Evolutionary conservation across 1,140 invertebrate genomes (phyloP).

Genomic region (Musca domestica): DNA sequence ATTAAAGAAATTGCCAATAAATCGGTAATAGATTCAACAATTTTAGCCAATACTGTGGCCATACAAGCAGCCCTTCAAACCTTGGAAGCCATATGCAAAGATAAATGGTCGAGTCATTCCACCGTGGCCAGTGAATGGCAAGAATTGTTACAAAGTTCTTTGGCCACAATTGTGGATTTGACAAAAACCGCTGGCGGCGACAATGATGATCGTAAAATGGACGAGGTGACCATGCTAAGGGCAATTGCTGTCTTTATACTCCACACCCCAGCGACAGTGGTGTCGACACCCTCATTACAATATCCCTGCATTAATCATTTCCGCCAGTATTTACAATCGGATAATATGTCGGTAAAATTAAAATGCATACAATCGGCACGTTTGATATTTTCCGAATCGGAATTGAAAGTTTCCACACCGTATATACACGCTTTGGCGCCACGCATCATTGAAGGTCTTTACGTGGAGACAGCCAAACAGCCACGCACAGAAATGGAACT

Average conservation of each 20-base stretch:
- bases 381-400: slow-evolving; percentile 71
- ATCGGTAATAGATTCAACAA: slow-evolving; percentile 59
- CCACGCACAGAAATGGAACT: slow-evolving; percentile 63
- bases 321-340: slow-evolving; percentile 78
- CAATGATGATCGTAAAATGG: slow-evolving; percentile 74
- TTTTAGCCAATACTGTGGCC: slow-evolving; percentile 60
- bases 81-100: slow-evolving; percentile 65
- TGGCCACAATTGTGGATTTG: slow-evolving; percentile 85
- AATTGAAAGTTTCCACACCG: slow-evolving; percentile 68
- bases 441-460: slow-evolving; percentile 69
- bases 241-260: slow-evolving; percentile 85
- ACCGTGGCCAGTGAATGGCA: slow-evolving; percentile 65
- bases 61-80: slow-evolving; percentile 70
- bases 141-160: slow-evolving; percentile 76
- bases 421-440: slow-evolving; percentile 82
- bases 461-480: slow-evolving; percentile 62
- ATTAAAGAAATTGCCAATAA: slow-evolving; percentile 75
- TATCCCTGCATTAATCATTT: slow-evolving; percentile 94
- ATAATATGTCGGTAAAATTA: slow-evolving; percentile 63
- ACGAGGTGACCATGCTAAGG: slow-evolving; percentile 80
- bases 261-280: slow-evolving; percentile 73
- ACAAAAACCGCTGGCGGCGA: slow-evolving; percentile 75
- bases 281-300: slow-evolving; percentile 75
- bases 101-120: slow-evolving; percentile 65
- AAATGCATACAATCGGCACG: slow-evolving; percentile 77